Evolutionary conservation across 2,113 vertebrate genomes (phyloP).

Genomic region (Melanerpes aurifrons): DNA sequence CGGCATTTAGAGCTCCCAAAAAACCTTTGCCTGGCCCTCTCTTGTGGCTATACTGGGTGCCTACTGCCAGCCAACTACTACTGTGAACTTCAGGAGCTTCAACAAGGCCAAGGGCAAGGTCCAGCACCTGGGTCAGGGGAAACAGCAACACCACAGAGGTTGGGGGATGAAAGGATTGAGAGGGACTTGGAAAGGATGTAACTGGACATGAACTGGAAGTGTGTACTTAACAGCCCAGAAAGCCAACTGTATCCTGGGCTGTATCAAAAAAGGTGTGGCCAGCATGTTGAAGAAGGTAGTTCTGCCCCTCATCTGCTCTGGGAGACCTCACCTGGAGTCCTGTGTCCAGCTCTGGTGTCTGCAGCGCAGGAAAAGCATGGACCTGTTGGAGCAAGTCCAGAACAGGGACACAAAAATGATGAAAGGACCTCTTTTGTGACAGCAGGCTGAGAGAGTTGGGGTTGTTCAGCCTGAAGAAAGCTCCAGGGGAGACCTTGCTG

Average conservation of each 20-base stretch:
- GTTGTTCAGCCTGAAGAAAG: no score
- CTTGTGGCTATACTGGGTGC: background rate
- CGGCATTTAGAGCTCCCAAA: background rate
- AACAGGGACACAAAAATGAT: no score
- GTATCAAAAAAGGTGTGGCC: background rate
- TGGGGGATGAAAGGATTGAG: background rate
- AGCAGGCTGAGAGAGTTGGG: no score
- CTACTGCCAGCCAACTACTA: background rate
- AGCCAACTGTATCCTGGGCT: background rate
- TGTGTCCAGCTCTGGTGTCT: background rate
- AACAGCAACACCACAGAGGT: background rate
- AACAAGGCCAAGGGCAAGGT: background rate
- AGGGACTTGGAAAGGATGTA: background rate
- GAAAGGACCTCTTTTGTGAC: no score
- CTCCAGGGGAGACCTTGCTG: no score
- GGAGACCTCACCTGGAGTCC: background rate
- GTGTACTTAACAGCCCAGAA: background rate
- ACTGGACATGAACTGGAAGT: background rate
- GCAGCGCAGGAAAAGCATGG: background rate
- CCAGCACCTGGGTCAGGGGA: background rate
- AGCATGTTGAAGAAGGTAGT: background rate
- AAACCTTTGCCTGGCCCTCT: background rate
- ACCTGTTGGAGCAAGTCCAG: background rate
- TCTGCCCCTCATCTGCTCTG: background rate
- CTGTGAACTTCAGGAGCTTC: background rate